Evolutionary conservation across 2,797 vertebrate genomes (phyloP).

Genomic region (Sebastes oblongus): DNA sequence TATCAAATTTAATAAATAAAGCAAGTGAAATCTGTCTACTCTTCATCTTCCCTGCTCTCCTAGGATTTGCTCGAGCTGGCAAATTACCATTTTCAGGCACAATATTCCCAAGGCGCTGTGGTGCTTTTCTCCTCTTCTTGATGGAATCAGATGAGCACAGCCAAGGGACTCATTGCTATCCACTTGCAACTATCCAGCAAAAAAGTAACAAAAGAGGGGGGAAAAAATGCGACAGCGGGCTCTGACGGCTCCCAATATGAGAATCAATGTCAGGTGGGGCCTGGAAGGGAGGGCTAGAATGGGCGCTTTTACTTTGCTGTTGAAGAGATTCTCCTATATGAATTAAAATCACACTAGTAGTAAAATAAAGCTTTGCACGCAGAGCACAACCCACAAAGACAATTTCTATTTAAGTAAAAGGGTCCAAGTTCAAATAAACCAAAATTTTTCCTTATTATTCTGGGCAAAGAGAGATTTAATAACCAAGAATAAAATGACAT

Average conservation of each 20-base stretch:
- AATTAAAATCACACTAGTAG: slow-evolving; percentile 21
- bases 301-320: slow-evolving; percentile 42
- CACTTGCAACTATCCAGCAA: slow-evolving; percentile 64
- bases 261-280: slow-evolving; percentile 44
- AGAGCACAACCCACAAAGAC: slow-evolving; percentile 11
- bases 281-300: slow-evolving; percentile 18
- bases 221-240: slow-evolving; percentile 48
- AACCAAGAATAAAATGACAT: not conserved
- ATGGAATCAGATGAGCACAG: slow-evolving; percentile 79
- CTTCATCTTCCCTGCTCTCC: slow-evolving; percentile 78
- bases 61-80: slow-evolving; percentile 78
- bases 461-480: not conserved
- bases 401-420: slow-evolving; percentile 1
- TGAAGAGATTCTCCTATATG: slow-evolving; percentile 24
- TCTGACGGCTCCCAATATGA: slow-evolving; percentile 71
- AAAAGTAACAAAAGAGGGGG: slow-evolving; percentile 30
- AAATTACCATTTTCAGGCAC: slow-evolving; percentile 82
- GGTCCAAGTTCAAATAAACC: slow-evolving; percentile 32
- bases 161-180: slow-evolving; percentile 77
- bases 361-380: slow-evolving; percentile 1
- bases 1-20: slow-evolving; percentile 86
- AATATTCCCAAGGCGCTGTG: slow-evolving; percentile 69
- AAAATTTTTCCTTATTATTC: slow-evolving; percentile 42
- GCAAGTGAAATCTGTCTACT: slow-evolving; percentile 82
- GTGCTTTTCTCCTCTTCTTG: slow-evolving; percentile 77